Base-by-base conservation (phyloP, 2,888 invertebrate species). In the Pachymerium ferrugineum region DNA sequence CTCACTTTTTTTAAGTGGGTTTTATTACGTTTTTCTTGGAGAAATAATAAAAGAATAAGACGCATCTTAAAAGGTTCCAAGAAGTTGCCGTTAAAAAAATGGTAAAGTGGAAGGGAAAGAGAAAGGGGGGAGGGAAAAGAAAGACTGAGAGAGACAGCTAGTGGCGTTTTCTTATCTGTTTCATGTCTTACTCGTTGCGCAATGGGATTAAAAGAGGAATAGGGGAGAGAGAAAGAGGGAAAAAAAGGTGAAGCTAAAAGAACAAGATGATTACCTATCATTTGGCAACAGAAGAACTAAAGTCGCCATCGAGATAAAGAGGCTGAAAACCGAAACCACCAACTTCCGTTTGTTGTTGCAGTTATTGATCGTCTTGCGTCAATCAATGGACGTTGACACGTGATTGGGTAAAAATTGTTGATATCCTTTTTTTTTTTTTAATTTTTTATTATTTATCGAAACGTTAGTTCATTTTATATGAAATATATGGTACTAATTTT, bases 221-320 rank as follows among this genome's bases (percentile, higher is more conserved):
- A n/a, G n/a, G n/a, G n/a, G n/a, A n/a, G n/a, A n/a, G n/a, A n/a
- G n/a, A n/a, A n/a, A n/a, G n/a, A n/a, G n/a, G n/a, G n/a, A 47
- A 19, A 10, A 22, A 22, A 47, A 19, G 47, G 47, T 16, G 47
- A 47, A 47, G 47, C 47, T 47, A 22, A 47, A 47, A 47, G 47
- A 47, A 47, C 47, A 47, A 47, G 47, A 47, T 47, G 47, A 47
- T 47, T 47, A 47, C 47, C 16, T 47, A 47, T 47, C 47, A 22
- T 47, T 47, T 47, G 47, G 47, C 47, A 47, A 47, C 8, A 22
- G 47, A 8, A 22, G 47, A 47, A 47, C 22, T 4, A 2, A 19
- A 47, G 16, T 47, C 47, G 47, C n/a, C 47, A 47, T 47, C 47
- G 4, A 47, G 47, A 47, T 47, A 47, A 47, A 22, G 22, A 47